Base-by-base conservation (phyloP, 2,888 invertebrate genomes). In the Lucinisca nassula region DNA sequence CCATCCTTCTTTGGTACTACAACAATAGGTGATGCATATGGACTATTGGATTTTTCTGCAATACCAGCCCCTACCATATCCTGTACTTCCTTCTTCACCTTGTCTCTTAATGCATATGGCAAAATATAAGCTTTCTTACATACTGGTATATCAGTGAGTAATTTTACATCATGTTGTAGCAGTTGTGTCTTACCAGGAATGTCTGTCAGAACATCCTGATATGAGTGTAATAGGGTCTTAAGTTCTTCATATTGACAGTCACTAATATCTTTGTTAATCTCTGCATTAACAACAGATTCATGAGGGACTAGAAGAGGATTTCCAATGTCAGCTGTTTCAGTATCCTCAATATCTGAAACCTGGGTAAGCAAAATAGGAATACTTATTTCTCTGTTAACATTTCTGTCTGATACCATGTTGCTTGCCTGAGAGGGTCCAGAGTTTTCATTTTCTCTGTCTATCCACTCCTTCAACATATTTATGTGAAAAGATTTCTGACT, bases 1-100 rank as follows among this genome's bases (percentile, higher is more conserved):
- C 17, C 27, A 45, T 82, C 82, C 14, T 77, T 70, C 24, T 83
- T 83, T 24, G 61, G 77, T 3, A 83, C 58, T 6, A 83, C 1
- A 2, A 78, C 78, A 12, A 83, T 67, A 0, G 77, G 77, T 21
- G 72, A 12, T 8, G 73, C 72, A 37, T 51, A 78, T n/a, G 40
- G 74, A 49, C 73, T 78, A 8, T 4, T 40, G 40, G 73, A 72
- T 32, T 38, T 32, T 37, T 78, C 61, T 4, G 75, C 75, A 21
- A 83, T 73, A n/a, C 73, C 78, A 21, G 24, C 24, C 1, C 58
- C 32, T 6, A 78, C 6, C 72, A 75, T 81, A 12, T 27, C 3
- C 0, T 81, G 40, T 3, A 75, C 3, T 45, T 61, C 75, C 12
- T 30, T 10, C 24, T 40, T 55, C 45, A 75, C 38, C 14, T 37